A percentile compares a stretch with the other conserved stretches of the same genome.
Conservation (phyloP, 2,797 vertebrate species). For the Buphagus erythrorhynchus region DNA sequence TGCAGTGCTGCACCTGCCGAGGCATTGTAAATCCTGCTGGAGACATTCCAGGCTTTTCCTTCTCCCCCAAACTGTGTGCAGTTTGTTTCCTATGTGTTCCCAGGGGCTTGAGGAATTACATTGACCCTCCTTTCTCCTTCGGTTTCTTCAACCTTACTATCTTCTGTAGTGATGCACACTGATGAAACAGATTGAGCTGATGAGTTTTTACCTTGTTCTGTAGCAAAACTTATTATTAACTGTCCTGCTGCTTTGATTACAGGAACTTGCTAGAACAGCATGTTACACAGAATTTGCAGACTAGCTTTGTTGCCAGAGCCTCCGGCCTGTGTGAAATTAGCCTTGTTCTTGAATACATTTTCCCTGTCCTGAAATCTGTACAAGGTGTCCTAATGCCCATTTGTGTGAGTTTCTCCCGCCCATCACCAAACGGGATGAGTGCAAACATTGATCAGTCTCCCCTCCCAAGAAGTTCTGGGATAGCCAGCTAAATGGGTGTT, state of each 20-base stretch:
- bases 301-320: not conserved
- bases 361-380: not conserved
- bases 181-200: not conserved
- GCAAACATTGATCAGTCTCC: not conserved
- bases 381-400: not conserved
- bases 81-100: not conserved
- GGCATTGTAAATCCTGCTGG: not conserved
- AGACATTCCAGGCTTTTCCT: not conserved
- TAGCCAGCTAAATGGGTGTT: not conserved
- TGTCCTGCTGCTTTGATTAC: not conserved
- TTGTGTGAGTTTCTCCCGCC: not conserved
- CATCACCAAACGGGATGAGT: not conserved
- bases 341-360: not conserved
- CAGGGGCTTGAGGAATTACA: not conserved
- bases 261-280: not conserved
- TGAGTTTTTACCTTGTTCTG: not conserved
- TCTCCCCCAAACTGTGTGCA: accelerated
- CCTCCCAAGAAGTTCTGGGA: not conserved
- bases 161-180: not conserved
- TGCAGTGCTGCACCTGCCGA: not conserved
- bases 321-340: not conserved
- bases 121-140: not conserved
- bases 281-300: not conserved
- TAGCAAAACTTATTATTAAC: not conserved
- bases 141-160: not conserved